A percentile compares a stretch with the other conserved stretches of the same genome.
Conservation (phyloP, 2,888 invertebrate genomes). For the Elegia similella region DNA sequence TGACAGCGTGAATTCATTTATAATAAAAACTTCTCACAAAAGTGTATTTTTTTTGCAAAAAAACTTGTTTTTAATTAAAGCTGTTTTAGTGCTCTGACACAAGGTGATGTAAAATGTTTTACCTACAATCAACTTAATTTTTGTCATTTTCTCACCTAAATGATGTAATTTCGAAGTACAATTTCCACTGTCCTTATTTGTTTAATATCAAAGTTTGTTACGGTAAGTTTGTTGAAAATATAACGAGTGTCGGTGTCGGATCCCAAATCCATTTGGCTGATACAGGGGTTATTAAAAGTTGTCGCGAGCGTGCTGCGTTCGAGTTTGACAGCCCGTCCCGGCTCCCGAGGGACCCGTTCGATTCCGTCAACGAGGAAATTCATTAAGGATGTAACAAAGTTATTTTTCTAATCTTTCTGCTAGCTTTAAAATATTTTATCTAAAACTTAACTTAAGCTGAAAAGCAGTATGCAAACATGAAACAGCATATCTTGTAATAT, state of each 20-base stretch:
- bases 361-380: slow-evolving; percentile 69
- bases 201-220: slow-evolving; percentile 23
- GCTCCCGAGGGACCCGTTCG: slow-evolving; percentile 60
- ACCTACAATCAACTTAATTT: no score
- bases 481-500: no score
- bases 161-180: not conserved
- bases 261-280: slow-evolving; percentile 73
- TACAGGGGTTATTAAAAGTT: slow-evolving; percentile 78
- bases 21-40: no score
- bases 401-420: slow-evolving; percentile 43
- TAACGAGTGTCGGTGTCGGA: slow-evolving; percentile 45
- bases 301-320: slow-evolving; percentile 63
- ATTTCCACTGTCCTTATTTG: slow-evolving; percentile 17
- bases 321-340: slow-evolving; percentile 68
- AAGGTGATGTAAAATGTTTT: no score
- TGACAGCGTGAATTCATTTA: no score
- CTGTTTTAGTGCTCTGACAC: no score
- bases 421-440: not conserved
- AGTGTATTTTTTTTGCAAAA: no score
- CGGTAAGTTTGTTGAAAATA: slow-evolving; percentile 37
- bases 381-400: slow-evolving; percentile 70
- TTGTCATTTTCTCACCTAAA: not conserved
- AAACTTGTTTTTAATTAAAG: no score
- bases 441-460: not conserved
- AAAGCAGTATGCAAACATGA: no score